Base-by-base conservation (phyloP, 2,797 vertebrate genomes). In the Adelosebastes latens region DNA sequence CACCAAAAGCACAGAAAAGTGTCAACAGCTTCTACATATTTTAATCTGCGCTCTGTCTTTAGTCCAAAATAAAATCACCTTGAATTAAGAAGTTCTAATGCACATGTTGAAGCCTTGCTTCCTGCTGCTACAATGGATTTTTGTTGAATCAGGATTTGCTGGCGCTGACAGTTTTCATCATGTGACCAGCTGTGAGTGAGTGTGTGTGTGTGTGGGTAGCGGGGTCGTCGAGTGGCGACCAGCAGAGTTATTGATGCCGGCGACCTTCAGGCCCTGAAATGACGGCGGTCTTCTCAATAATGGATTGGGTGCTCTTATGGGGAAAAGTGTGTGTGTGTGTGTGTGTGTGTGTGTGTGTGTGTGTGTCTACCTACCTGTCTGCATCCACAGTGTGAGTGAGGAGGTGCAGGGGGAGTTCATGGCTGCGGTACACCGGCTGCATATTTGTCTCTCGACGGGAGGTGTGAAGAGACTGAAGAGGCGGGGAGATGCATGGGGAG, bases 231-330 rank as follows among this genome's bases (percentile, higher is more conserved):
- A 31, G 56, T 65, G 84, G 83, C 75, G 71, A 87, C 78, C 87
- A 84, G 84, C 84, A 75, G 82, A 75, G 84, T 88, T 92, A 93
- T 93, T 91, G 92, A 93, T 90, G 92, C 63, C 14, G 4, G 32
- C 90, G 90, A 94, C 92, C 93, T 94, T 91, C 87, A 91, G 84
- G 84, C 86, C 84, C 83, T 69, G 86, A 89, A 88, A 91, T 88
- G 88, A 90, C 61, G 77, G 86, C 63, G 1, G 75, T 69, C 87
- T 83, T 68, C 87, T 94, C 91, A 93, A 92, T 93, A 92, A 93
- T 92, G 85, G 80, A 94, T 91, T 70, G 80, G 71, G 66, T 77
- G 77, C 82, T 85, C 82, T 87, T 89, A 73, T 79, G 81, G 86
- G 83, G 60, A 77, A 81, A 82, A 61, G 29, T 27, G 24, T 56